These are phyloP conservation scores for Fringilla coelebs DNA, from an alignment of 2,797 vertebrate species.

Conservation along the genomic window DNA sequence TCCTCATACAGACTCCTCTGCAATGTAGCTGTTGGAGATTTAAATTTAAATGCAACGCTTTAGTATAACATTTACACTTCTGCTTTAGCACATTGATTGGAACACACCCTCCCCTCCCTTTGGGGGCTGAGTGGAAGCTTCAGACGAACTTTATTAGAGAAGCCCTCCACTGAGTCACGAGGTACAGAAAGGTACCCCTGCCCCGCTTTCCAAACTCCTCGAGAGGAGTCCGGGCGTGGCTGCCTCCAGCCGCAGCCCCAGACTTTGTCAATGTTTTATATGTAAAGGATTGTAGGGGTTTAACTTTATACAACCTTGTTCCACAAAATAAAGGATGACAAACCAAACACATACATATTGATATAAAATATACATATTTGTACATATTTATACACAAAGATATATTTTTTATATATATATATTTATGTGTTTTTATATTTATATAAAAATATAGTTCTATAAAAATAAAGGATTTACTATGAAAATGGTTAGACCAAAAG, in stretches of 20 bases:
- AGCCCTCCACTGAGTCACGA: neutral
- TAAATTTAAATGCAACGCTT: neutral
- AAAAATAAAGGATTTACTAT: neutral
- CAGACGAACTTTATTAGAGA: neutral
- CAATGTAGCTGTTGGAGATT: neutral
- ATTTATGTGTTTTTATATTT: too few relatives aligned
- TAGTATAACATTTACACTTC: neutral
- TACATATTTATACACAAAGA: neutral
- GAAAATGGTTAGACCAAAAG: neutral
- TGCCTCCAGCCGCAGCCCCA: neutral
- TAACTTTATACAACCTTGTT: neutral
- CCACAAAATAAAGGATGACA: neutral
- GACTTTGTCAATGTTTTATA: fast-evolving
- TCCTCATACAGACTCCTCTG: neutral
- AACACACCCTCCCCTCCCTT: neutral
- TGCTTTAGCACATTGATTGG: neutral
- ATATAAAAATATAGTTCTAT: neutral
- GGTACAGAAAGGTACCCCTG: fast-evolving
- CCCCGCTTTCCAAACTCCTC: neutral
- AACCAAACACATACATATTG: neutral
- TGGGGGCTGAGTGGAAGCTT: neutral
- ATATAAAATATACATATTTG: neutral
- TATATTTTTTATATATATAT: neutral
- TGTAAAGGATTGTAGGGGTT: neutral
- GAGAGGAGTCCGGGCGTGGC: neutral